Evolutionary conservation across 2,888 invertebrate species (phyloP), one percentile per base, ranked within the genome.

Genomic region (Creontiades dilutus): DNA sequence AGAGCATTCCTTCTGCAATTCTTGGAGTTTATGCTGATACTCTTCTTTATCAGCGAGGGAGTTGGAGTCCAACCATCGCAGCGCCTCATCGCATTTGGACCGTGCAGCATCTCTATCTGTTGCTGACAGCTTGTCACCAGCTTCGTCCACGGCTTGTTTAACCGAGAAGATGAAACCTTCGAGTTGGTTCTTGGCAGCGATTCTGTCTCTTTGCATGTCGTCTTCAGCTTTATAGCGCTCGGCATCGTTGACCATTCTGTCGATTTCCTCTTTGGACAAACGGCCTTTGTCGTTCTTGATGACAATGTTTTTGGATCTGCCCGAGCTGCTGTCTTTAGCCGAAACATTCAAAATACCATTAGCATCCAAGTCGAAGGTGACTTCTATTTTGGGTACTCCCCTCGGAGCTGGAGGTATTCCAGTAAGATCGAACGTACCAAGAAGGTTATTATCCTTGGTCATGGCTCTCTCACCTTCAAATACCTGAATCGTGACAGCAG

Each of bases 361-460:
- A 19, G 97, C 97, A 92, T 98, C 97, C 87, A 98, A 94, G 93
- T 98, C 97, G 92, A 98, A 98, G 0, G 97, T 96, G 0, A 97
- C 96, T 93, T 96, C 94, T 92, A 96, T 95, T 93, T 96, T 96
- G 0, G 96, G 96, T 1, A 96, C 94, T 23, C 97, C 97, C 91
- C 97, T 94, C 0, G 97, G 97, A 0, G 97, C 97, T 48, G 97
- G 97, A 47, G 97, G 96, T 90, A 98, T 97, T 13, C 97, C 97
- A 11, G 95, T 95, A n/a, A 97, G 94, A 92, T 96, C 96, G 92
- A 97, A 97, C 23, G 96, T 97, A 61, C 97, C 97, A 86, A 97
- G 93, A 2, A 97, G 94, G 92, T n/a, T n/a, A n/a, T n/a, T n/a
- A n/a, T n/a, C n/a, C n/a, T n/a, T n/a, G n/a, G n/a, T n/a, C n/a